Base-by-base conservation (phyloP, 2,888 invertebrate species). In the Cataglyphis albicans region DNA sequence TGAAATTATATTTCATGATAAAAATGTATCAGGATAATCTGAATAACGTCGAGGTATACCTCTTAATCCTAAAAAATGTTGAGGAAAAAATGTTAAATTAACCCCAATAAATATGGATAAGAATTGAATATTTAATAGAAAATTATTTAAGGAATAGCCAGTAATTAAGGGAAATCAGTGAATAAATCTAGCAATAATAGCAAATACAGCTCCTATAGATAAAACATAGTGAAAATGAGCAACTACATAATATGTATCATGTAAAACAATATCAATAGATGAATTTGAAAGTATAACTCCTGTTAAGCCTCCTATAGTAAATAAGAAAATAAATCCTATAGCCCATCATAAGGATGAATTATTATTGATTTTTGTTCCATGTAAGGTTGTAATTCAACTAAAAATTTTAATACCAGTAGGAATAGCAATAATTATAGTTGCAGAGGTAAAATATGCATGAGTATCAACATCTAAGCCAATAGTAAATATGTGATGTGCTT, bases 361-460 rank as follows among this genome's bases (percentile, higher is more conserved):
- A n/a, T n/a, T n/a, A n/a, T n/a, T n/a, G n/a, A n/a, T n/a, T n/a
- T n/a, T n/a, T n/a, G n/a, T n/a, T 4, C 84, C 82, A 21, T 84
- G 21, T 9, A 82, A n/a, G 1, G 78, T 82, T 1, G 81, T 57
- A 41, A 85, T 41, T 83, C 83, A 84, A 3, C 97, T 97, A 95
- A 97, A 97, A 95, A 98, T 96, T 96, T 97, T 98, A 96, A 98
- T 97, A 89, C 97, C 98, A 25, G 98, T 98, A 0, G 98, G 97
- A 0, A 98, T 96, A 0, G 97, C 97, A 97, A 98, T 98, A 96
- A 98, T 97, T 96, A 97, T 97, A 25, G 97, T 98, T 0, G 97
- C 97, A 65, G 97, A 97, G 0, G 97, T 98, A 94, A 98, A 98
- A 94, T 98, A 98, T 29, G 97, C 97, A 94, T 97, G 97, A 0